Percentiles rank a stretch among this genome's conserved stretches.
These are phyloP conservation scores for Xylota segnis DNA, from an alignment of 2,888 invertebrate species.

Conservation along the genomic window DNA sequence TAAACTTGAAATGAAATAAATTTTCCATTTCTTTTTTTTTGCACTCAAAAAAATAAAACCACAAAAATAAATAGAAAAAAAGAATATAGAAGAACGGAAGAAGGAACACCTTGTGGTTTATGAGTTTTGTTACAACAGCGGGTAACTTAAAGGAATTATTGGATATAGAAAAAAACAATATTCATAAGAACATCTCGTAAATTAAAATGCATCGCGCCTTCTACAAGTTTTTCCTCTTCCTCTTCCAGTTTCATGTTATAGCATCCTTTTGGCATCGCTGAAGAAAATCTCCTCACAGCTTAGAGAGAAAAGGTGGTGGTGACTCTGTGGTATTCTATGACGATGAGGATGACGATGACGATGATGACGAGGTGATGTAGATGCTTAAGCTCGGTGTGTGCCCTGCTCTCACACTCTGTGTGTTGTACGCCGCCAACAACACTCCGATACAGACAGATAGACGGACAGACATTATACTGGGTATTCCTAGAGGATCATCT, in stretches of 20 bases:
- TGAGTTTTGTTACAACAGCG: constrained; percentile 61
- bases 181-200: constrained; percentile 73
- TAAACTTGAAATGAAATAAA: constrained; percentile 47
- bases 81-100: constrained; percentile 46
- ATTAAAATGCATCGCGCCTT: constrained; percentile 77
- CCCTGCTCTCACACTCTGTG: constrained; percentile 16
- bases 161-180: constrained; percentile 34
- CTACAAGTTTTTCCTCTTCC: constrained; percentile 14
- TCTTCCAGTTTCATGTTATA: constrained; percentile 36
- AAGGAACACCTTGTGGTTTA: constrained; percentile 69
- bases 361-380: constrained; percentile 66
- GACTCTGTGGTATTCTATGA: constrained; percentile 66
- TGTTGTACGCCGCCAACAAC: constrained; percentile 66
- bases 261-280: constrained; percentile 48
- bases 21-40: constrained; percentile 29
- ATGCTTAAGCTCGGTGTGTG: constrained; percentile 57
- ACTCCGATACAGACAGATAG: constrained; percentile 26
- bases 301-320: constrained; percentile 63
- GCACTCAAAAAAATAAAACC: constrained; percentile 25
- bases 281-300: constrained; percentile 34
- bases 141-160: constrained; percentile 59
- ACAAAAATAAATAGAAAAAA: constrained; percentile 12
- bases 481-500: constrained; percentile 59
- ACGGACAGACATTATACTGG: constrained; percentile 22
- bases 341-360: constrained; percentile 42